phyloP scores from a whole-genome alignment of 2,888 invertebrate species.

The Pyralis farinalis region DNA sequence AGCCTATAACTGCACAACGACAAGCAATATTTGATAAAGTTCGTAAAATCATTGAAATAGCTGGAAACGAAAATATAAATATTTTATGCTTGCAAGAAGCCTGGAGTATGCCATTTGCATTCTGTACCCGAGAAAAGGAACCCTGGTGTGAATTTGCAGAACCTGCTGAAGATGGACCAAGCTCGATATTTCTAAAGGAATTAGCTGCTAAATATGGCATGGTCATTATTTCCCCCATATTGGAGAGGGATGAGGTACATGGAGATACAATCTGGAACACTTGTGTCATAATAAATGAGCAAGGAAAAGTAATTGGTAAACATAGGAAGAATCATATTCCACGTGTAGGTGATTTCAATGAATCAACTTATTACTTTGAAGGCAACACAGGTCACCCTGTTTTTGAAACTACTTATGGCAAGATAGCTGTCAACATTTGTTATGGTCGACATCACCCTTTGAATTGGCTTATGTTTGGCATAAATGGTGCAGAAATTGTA shows the following conservation, averaged over 20 bases:
- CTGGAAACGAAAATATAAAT: constrained; percentile 90
- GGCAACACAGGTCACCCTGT: constrained; percentile 98
- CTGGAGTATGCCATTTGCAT: constrained; percentile 99
- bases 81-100: constrained; percentile 97
- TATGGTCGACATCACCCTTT: constrained; percentile 99
- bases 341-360: constrained; percentile 98
- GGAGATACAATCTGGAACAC: constrained; percentile 98
- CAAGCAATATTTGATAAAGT: constrained; percentile 89
- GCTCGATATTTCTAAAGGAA: constrained; percentile 89
- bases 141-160: constrained; percentile 99
- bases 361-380: constrained; percentile 98
- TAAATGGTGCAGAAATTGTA: constrained; percentile 99
- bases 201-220: constrained; percentile 91
- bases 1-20: constrained; percentile 87
- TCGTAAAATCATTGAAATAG: constrained; percentile 86
- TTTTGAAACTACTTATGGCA: constrained; percentile 92
- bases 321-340: constrained; percentile 99
- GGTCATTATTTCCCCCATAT: constrained; percentile 96
- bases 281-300: constrained; percentile 93
- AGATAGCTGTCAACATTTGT: constrained; percentile 97
- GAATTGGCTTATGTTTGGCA: constrained; percentile 98
- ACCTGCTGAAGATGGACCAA: constrained; percentile 91
- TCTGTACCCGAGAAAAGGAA: constrained; percentile 97
- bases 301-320: constrained; percentile 94
- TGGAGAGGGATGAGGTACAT: constrained; percentile 94